Conservation (phyloP, 2,113 vertebrate species). For the Phasianus colchicus region DNA sequence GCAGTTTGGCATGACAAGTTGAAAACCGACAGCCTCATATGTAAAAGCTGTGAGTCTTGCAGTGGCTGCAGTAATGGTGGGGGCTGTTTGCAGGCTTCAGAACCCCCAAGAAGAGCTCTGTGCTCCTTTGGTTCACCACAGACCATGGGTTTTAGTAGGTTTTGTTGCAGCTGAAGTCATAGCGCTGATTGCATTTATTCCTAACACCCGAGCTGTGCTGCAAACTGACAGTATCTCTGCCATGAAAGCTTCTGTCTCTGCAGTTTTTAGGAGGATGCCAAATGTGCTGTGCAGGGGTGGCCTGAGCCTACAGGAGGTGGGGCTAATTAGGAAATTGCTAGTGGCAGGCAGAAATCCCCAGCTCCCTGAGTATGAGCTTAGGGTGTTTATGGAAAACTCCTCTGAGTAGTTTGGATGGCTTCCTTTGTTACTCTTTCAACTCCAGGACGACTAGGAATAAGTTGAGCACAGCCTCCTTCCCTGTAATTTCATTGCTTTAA, state of each 20-base stretch:
- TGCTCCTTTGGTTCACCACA: background rate
- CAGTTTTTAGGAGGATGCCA: background rate
- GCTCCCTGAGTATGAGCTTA: constrained; percentile 13
- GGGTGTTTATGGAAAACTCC: background rate
- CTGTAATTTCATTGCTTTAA: constrained; percentile 67
- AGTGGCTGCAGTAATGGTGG: background rate
- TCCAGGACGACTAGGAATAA: constrained; percentile 3
- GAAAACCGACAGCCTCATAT: background rate
- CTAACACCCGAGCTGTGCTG: background rate
- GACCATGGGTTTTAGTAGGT: background rate
- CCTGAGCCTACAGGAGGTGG: background rate
- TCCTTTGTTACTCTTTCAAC: constrained; percentile 36
- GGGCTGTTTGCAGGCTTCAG: background rate
- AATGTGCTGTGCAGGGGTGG: background rate
- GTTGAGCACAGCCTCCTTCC: constrained; percentile 22
- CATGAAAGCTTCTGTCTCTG: accelerated
- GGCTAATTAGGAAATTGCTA: constrained; percentile 54
- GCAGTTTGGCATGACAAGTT: background rate
- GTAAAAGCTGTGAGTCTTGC: background rate
- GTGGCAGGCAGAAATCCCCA: constrained; percentile 49
- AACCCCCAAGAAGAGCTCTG: background rate
- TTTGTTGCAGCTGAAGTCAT: background rate
- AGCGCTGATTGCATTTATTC: background rate
- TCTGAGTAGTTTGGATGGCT: background rate
- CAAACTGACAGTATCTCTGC: constrained; percentile 1